These are phyloP conservation scores for Mylabris sibirica DNA, from an alignment of 2,888 invertebrate species.

Conservation along the genomic window DNA sequence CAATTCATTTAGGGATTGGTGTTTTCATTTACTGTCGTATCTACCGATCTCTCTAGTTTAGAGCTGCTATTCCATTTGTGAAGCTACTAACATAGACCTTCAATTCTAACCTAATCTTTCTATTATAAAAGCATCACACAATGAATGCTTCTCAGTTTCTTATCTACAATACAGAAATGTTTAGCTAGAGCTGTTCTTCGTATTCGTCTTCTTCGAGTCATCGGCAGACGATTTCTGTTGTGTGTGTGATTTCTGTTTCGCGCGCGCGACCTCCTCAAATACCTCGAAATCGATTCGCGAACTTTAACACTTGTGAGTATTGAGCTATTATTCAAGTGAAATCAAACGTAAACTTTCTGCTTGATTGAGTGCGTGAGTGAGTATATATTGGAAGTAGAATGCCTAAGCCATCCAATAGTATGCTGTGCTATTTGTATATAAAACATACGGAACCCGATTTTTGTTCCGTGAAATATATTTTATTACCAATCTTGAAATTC, in stretches of 20 bases:
- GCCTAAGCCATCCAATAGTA: constrained; percentile 29
- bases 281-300: constrained; percentile 46
- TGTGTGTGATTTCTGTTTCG: constrained; percentile 38
- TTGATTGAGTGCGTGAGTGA: constrained; percentile 56
- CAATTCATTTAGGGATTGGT: constrained; percentile 17
- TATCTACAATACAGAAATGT: constrained; percentile 38
- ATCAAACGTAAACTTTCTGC: constrained; percentile 59
- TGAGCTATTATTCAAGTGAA: constrained; percentile 58
- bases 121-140: constrained; percentile 51
- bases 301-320: constrained; percentile 54
- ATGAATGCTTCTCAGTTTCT: constrained; percentile 47
- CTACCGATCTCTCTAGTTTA: constrained; percentile 31
- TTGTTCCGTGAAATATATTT: constrained; percentile 45
- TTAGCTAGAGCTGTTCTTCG: neutral
- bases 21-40: constrained; percentile 35
- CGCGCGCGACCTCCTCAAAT: constrained; percentile 43
- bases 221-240: constrained; percentile 18
- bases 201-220: constrained; percentile 22
- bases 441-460: constrained; percentile 37
- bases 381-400: constrained; percentile 45
- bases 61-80: constrained; percentile 31
- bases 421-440: constrained; percentile 35
- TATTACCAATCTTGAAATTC: constrained; percentile 44
- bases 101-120: constrained; percentile 52
- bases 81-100: constrained; percentile 43